A percentile compares a stretch with the other conserved stretches of the same genome.
These are phyloP conservation scores for Gasteruption jaculator DNA, from an alignment of 2,888 invertebrate species.

Conservation along the genomic window DNA sequence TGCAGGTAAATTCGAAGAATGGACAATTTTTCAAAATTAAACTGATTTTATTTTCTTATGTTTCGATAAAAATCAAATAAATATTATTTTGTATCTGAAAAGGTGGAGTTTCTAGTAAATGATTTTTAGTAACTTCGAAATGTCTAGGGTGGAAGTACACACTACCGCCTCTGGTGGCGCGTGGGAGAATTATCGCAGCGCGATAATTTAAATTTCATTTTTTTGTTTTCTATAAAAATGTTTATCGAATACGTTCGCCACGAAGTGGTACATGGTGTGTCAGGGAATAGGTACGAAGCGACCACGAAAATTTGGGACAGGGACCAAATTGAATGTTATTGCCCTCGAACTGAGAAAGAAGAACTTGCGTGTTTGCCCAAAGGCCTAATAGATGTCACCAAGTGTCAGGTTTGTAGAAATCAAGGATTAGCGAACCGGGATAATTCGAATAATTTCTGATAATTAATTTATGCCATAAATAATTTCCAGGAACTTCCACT, in stretches of 20 bases:
- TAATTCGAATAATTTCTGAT: background rate
- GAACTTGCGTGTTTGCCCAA: constrained; percentile 54
- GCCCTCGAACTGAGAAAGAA: constrained; percentile 53
- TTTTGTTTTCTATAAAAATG: constrained; percentile 54
- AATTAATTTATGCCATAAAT: background rate
- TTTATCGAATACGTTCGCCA: constrained; percentile 51
- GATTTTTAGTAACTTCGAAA: too few relatives aligned
- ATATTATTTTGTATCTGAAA: too few relatives aligned
- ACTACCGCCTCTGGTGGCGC: too few relatives aligned
- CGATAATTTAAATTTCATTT: too few relatives aligned
- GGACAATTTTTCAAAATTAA: too few relatives aligned
- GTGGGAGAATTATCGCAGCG: too few relatives aligned
- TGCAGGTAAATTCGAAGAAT: too few relatives aligned
- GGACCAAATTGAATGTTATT: constrained; percentile 56
- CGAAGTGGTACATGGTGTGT: constrained; percentile 50
- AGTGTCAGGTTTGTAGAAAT: constrained; percentile 34
- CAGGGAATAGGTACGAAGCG: constrained; percentile 54
- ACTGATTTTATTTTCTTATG: too few relatives aligned
- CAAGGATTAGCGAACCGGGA: too few relatives aligned
- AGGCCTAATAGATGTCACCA: constrained; percentile 55
- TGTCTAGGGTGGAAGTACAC: too few relatives aligned
- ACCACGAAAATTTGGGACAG: constrained; percentile 51
- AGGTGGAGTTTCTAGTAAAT: too few relatives aligned
- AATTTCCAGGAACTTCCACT: constrained; percentile 61
- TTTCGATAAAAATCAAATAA: too few relatives aligned